Percentiles rank a stretch among this genome's conserved stretches.
Evolutionary conservation across 2,888 invertebrate species (phyloP).

Genomic region (Lamproptera curius): DNA sequence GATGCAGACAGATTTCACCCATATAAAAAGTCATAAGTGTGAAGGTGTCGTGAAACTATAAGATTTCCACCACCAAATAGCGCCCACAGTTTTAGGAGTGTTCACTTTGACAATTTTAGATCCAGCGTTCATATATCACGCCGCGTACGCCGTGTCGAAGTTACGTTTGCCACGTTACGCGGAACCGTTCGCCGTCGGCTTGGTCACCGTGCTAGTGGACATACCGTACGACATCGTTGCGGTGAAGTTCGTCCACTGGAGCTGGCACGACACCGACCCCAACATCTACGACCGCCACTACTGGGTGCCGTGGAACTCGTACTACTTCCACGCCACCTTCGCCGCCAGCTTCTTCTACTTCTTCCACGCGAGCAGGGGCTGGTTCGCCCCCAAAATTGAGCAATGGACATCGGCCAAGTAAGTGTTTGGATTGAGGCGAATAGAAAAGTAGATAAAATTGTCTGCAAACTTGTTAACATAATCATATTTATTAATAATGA

Average conservation of each 20-base stretch:
- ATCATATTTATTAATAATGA: too few relatives aligned
- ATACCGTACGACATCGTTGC: slow-evolving; percentile 89
- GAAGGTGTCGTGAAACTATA: too few relatives aligned
- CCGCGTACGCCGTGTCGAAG: slow-evolving; percentile 76
- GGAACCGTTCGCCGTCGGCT: slow-evolving; percentile 82
- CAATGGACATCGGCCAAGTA: slow-evolving; percentile 80
- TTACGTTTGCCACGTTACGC: slow-evolving; percentile 76
- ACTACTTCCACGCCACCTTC: slow-evolving; percentile 88
- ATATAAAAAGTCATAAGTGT: too few relatives aligned
- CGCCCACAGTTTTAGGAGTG: too few relatives aligned
- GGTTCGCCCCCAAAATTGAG: slow-evolving; percentile 69
- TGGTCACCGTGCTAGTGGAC: slow-evolving; percentile 84
- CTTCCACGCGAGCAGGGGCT: slow-evolving; percentile 78
- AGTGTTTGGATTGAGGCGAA: too few relatives aligned
- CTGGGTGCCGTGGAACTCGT: slow-evolving; percentile 91
- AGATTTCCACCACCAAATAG: too few relatives aligned
- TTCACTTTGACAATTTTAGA: too few relatives aligned
- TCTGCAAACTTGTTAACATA: too few relatives aligned
- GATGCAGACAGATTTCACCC: too few relatives aligned
- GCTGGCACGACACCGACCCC: slow-evolving; percentile 88
- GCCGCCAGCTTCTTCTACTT: slow-evolving; percentile 84
- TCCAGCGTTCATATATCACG: slow-evolving; percentile 80
- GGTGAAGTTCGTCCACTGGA: slow-evolving; percentile 89
- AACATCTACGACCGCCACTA: slow-evolving; percentile 85
- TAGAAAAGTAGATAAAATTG: too few relatives aligned